These are phyloP conservation scores for Sitta carolinensis DNA, from an alignment of 2,797 vertebrate species.

Conservation along the genomic window DNA sequence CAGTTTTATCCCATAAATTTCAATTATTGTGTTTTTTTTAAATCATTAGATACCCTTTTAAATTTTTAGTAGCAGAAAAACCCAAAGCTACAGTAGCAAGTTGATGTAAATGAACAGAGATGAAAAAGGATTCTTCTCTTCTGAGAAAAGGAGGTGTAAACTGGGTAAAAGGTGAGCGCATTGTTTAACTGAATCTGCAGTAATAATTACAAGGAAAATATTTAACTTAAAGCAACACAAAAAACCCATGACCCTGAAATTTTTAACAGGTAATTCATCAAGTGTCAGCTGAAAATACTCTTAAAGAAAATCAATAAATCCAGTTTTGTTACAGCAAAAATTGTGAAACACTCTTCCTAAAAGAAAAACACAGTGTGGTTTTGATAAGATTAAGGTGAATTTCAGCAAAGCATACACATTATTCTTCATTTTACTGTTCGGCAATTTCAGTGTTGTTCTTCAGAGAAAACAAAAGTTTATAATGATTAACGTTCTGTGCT, in stretches of 20 bases:
- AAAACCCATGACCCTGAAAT: not conserved
- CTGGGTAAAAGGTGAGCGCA: not conserved
- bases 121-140: not conserved
- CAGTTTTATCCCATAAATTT: conserved; percentile 33
- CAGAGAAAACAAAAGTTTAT: conserved; percentile 69
- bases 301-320: not conserved
- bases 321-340: conserved; percentile 28
- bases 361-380: not conserved
- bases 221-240: conserved; percentile 9
- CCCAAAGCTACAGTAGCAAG: not conserved
- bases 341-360: conserved; percentile 27
- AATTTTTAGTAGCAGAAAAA: conserved; percentile 43
- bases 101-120: conserved; percentile 8
- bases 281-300: not conserved
- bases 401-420: conserved; percentile 70
- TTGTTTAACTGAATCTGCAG: conserved; percentile 3
- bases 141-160: not conserved
- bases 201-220: not conserved
- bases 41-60: conserved; percentile 47
- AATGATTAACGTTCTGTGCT: conserved; percentile 86
- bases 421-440: conserved; percentile 78
- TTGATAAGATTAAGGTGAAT: conserved; percentile 51
- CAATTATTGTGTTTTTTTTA: not conserved
- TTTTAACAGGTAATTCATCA: not conserved
- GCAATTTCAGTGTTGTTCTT: conserved; percentile 67